Evolutionary conservation across 35 echinoderm and acorn worm genomes (phyloP).

Genomic region (Ptychodera flava): DNA sequence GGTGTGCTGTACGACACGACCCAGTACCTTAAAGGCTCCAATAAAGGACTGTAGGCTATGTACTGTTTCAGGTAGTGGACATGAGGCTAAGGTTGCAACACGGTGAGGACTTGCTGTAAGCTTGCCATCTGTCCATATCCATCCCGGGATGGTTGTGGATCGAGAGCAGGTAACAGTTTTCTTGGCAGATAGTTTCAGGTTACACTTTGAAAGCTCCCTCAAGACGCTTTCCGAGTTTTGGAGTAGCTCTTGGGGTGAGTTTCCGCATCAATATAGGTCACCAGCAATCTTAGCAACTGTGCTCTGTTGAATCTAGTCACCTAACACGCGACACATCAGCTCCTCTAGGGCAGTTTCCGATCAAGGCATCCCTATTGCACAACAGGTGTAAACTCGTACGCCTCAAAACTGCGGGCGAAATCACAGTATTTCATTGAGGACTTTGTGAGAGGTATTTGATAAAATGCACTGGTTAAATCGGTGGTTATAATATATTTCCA

Average conservation of each 20-base stretch:
- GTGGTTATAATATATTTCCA: too few relatives aligned
- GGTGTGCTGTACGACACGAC: neutral
- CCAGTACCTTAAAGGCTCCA: neutral
- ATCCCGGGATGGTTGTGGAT: constrained; percentile 43
- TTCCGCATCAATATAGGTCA: constrained; percentile 34
- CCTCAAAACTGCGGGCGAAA: constrained; percentile 44
- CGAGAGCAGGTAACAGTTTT: constrained; percentile 44
- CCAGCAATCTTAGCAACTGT: constrained; percentile 49
- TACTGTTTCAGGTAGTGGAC: too few relatives aligned
- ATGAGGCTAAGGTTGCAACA: too few relatives aligned
- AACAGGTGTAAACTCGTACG: constrained; percentile 46
- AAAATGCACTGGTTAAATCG: too few relatives aligned
- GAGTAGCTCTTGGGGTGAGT: too few relatives aligned
- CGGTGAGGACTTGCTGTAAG: constrained; percentile 12
- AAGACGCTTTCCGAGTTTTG: too few relatives aligned
- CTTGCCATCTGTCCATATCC: constrained; percentile 42
- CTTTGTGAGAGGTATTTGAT: too few relatives aligned
- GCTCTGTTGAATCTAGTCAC: too few relatives aligned
- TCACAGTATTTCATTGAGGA: constrained; percentile 29
- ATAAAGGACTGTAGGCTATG: neutral
- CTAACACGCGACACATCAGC: constrained; percentile 62
- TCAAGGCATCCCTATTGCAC: constrained; percentile 51
- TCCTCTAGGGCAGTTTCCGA: constrained; percentile 58
- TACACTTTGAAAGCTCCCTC: too few relatives aligned
- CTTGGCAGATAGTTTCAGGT: too few relatives aligned